These are phyloP conservation scores for Neosilurus hyrtlii DNA, from an alignment of 2,797 vertebrate species.

Conservation along the genomic window DNA sequence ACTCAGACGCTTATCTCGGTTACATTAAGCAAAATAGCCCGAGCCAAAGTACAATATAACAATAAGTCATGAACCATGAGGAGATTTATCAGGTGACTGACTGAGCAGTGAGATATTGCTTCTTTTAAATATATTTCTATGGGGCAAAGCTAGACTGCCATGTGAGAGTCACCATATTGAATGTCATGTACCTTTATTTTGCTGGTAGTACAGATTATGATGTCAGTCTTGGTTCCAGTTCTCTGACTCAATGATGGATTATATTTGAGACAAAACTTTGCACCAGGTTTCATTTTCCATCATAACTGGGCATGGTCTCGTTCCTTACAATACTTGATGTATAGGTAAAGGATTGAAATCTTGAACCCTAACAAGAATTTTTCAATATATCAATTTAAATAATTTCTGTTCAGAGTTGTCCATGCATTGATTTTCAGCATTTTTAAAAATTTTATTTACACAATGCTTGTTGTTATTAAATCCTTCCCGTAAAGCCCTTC, in stretches of 20 bases:
- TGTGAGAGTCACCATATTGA: neutral
- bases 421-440: neutral
- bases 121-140: neutral
- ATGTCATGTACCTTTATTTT: neutral
- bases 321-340: neutral
- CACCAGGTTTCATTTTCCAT: neutral
- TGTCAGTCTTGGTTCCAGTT: neutral
- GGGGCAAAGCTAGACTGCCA: too few species aligned
- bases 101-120: neutral
- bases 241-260: neutral
- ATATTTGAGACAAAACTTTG: neutral
- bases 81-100: neutral
- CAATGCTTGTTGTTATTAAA: neutral
- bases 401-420: neutral
- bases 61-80: neutral
- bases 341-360: neutral
- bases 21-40: neutral
- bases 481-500: slow-evolving; percentile 7
- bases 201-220: neutral
- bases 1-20: neutral
- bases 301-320: neutral
- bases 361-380: too few species aligned
- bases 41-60: neutral
- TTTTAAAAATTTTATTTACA: slow-evolving; percentile 17
- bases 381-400: neutral